Conservation (phyloP, 2,888 invertebrate species). For the Notodonta dromedarius region DNA sequence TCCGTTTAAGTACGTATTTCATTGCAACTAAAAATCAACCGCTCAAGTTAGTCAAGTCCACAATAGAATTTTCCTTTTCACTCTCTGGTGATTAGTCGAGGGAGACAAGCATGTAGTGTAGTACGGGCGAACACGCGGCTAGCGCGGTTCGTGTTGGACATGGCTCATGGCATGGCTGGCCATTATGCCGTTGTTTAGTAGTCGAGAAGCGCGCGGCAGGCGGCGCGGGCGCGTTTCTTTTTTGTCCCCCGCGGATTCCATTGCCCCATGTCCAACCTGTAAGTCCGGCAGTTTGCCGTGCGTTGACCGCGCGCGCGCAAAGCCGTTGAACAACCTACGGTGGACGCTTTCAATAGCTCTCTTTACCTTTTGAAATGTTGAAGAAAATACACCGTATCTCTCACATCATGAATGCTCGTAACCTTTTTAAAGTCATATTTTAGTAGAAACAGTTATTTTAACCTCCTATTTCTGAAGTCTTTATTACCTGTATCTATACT, state of each 20-base stretch:
- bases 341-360: slow-evolving; percentile 67
- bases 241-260: slow-evolving; percentile 81
- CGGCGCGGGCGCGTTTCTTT: slow-evolving; percentile 69
- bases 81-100: background rate
- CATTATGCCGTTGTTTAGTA: slow-evolving; percentile 61
- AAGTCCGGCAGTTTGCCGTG: slow-evolving; percentile 82
- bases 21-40: background rate
- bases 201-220: slow-evolving; percentile 61
- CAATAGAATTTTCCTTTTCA: background rate
- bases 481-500: too few relatives aligned
- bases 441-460: background rate
- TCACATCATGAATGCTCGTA: slow-evolving; percentile 1
- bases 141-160: slow-evolving; percentile 19
- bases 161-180: slow-evolving; percentile 29
- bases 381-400: slow-evolving; percentile 18
- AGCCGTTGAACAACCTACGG: slow-evolving; percentile 70
- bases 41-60: background rate
- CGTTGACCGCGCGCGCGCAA: slow-evolving; percentile 78
- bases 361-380: slow-evolving; percentile 43
- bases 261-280: slow-evolving; percentile 81
- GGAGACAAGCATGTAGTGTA: background rate
- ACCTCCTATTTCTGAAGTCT: too few relatives aligned
- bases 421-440: background rate
- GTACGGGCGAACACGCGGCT: slow-evolving; percentile 11
- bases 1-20: background rate